These are phyloP conservation scores for Amphipoea oculea DNA, from an alignment of 2,888 invertebrate species.

Conservation along the genomic window DNA sequence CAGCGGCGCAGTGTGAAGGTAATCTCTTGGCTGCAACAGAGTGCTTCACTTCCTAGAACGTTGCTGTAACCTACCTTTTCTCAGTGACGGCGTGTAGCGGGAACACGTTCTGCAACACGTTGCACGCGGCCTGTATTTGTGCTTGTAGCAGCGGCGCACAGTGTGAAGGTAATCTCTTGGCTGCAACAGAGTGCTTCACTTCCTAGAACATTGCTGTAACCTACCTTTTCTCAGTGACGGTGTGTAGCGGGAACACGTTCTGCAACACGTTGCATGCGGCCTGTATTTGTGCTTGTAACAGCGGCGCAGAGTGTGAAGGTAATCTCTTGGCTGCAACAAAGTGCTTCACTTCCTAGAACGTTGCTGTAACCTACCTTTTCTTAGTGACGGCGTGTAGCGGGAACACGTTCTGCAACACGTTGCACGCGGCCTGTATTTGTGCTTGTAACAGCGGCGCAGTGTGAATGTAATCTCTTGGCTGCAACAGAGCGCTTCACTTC, in stretches of 20 bases:
- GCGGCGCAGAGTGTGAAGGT: slow-evolving; percentile 69
- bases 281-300: slow-evolving; percentile 58
- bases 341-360: slow-evolving; percentile 35
- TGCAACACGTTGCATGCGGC: slow-evolving; percentile 73
- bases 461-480: slow-evolving; percentile 75
- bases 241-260: slow-evolving; percentile 63
- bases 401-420: slow-evolving; percentile 68
- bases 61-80: slow-evolving; percentile 39
- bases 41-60: neutral
- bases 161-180: slow-evolving; percentile 75
- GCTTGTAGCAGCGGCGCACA: slow-evolving; percentile 47
- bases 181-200: slow-evolving; percentile 27
- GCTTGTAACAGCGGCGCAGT: slow-evolving; percentile 53
- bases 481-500: neutral
- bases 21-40: slow-evolving; percentile 77
- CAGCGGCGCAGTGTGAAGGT: slow-evolving; percentile 68
- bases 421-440: slow-evolving; percentile 67
- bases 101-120: slow-evolving; percentile 67
- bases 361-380: slow-evolving; percentile 41
- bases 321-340: slow-evolving; percentile 74
- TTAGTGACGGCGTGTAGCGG: slow-evolving; percentile 45
- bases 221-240: slow-evolving; percentile 50
- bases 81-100: slow-evolving; percentile 44
- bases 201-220: slow-evolving; percentile 4
- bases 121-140: slow-evolving; percentile 67